A percentile compares a stretch with the other conserved stretches of the same genome.
These are phyloP conservation scores for Dermochelys coriacea DNA, from an alignment of 2,797 vertebrate genomes.

Conservation along the genomic window DNA sequence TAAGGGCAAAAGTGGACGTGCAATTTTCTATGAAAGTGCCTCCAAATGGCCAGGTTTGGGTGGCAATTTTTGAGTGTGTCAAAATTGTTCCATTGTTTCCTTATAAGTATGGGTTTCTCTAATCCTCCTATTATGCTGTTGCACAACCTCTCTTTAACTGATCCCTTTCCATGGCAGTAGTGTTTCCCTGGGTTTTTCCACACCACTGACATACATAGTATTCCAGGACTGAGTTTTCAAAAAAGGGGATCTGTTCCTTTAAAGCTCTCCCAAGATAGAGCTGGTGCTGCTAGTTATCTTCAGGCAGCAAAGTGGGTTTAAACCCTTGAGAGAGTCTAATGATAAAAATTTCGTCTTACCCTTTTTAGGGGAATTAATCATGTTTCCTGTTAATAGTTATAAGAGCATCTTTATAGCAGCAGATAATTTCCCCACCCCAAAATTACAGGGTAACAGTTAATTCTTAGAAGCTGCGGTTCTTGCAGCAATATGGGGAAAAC, in stretches of 20 bases:
- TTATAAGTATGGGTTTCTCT: background rate
- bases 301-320: conserved; percentile 17
- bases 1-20: background rate
- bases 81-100: conserved; percentile 13
- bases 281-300: background rate
- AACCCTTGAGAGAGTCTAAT: background rate
- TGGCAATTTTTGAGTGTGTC: conserved; percentile 1
- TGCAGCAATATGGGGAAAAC: conserved; percentile 40
- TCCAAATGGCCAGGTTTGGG: background rate
- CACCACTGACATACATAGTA: background rate
- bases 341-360: conserved; percentile 21
- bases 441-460: conserved; percentile 48
- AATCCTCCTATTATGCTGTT: background rate
- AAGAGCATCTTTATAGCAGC: conserved; percentile 49
- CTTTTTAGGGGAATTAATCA: background rate
- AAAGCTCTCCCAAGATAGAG: background rate
- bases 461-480: conserved; percentile 47
- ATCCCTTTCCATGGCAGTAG: background rate
- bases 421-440: conserved; percentile 30
- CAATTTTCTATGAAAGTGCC: background rate
- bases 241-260: background rate
- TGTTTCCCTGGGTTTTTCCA: conserved; percentile 3
- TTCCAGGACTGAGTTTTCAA: background rate
- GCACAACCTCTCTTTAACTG: background rate
- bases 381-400: conserved; percentile 48